Evolutionary conservation across 2,888 invertebrate genomes (phyloP), one percentile per base, ranked within the genome.

Genomic region (Pollenia amentaria): DNA sequence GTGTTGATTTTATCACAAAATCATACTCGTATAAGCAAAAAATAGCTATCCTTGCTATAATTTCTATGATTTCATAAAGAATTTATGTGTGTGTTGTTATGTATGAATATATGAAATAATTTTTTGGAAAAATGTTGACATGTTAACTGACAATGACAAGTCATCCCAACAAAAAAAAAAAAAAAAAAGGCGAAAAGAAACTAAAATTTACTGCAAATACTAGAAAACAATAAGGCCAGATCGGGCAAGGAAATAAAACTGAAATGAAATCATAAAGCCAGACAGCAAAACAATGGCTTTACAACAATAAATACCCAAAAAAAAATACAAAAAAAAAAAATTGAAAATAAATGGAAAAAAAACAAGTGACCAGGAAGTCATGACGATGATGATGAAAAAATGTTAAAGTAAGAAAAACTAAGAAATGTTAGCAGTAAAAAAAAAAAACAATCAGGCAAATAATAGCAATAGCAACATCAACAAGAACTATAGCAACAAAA

Each of bases 101-200:
- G 29, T 44, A 16, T 67, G 29, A 18, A 70, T 69, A 64, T 38
- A 75, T 83, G 51, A 87, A 64, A 80, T 77, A 76, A 76, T 62
- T 72, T 80, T 73, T 70, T 77, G 80, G 73, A 44, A 84, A 87
- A 86, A 85, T 87, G 83, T 84, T 88, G 82, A 88, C 88, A 88
- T 87, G 88, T 80, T 84, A 88, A 88, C 87, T 86, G 87, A 84
- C 85, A 86, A 84, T 88, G 86, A 84, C 87, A 87, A 85, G 84
- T 46, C 48, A 29, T 29, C 29, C 4, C 6, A 29, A 29, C 29
- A 29, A 29, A 29, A 29, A 64, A 38, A 75, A 51, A n/a, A 53
- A 76, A 11, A 18, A 67, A 29, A 57, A 14, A 51, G 64, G 9
- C 46, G 3, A 78, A 48, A 4, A 62, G 42, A 51, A 60, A 51